These are phyloP conservation scores for Ancistrus triradiatus DNA, from an alignment of 2,113 vertebrate species.

Conservation along the genomic window DNA sequence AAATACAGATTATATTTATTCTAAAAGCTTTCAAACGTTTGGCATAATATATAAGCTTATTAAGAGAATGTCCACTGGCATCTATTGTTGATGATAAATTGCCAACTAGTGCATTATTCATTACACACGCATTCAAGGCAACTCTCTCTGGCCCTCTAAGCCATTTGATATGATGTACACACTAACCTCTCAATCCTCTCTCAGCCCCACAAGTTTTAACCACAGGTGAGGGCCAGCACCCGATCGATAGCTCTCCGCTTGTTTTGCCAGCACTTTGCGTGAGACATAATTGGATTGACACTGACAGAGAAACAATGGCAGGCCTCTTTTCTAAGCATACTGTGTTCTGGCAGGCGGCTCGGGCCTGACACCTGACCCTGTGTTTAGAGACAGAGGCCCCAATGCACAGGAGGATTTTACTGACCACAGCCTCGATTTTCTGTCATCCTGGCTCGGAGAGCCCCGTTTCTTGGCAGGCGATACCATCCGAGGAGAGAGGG, in stretches of 20 bases:
- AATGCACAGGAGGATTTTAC: slow-evolving; percentile 46
- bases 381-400: slow-evolving; percentile 47
- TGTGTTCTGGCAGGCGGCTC: slow-evolving; percentile 27
- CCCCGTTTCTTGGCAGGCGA: slow-evolving; percentile 41
- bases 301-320: slow-evolving; percentile 41
- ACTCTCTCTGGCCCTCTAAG: slow-evolving; percentile 43
- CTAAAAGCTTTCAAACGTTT: too few relatives aligned
- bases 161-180: slow-evolving; percentile 25
- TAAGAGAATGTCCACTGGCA: slow-evolving; percentile 4
- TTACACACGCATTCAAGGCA: slow-evolving; percentile 50
- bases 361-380: slow-evolving; percentile 50
- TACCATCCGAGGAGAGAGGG: slow-evolving; percentile 23
- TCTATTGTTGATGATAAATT: slow-evolving; percentile 3
- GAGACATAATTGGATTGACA: slow-evolving; percentile 53
- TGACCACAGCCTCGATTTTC: slow-evolving; percentile 51
- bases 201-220: slow-evolving; percentile 31
- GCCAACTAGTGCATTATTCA: slow-evolving; percentile 8
- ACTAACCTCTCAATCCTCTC: slow-evolving; percentile 27
- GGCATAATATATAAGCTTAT: slow-evolving; percentile 1
- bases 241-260: slow-evolving; percentile 40
- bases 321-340: slow-evolving; percentile 1
- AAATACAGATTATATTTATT: too few relatives aligned
- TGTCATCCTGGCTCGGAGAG: slow-evolving; percentile 46
- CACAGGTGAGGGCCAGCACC: slow-evolving; percentile 37
- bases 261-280: slow-evolving; percentile 41